A percentile compares a stretch with the other conserved stretches of the same genome.
Conservation (phyloP, 1,140 invertebrate species). For the Drosophila nigrodunni region DNA sequence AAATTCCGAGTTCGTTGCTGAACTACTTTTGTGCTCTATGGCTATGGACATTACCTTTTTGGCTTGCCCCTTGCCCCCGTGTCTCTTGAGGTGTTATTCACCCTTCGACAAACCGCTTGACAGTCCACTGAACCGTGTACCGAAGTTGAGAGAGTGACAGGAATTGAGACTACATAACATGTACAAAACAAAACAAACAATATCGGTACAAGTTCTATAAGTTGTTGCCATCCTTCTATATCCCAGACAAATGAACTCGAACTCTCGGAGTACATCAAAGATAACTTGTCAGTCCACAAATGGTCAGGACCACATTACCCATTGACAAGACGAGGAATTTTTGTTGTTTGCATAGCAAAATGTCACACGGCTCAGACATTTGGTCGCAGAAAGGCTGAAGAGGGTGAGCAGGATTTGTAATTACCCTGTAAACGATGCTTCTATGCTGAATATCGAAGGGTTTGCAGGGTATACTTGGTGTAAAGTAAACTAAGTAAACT, state of each 20-base stretch:
- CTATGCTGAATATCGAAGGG: no score
- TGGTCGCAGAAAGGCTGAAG: no score
- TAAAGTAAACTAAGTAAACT: background rate
- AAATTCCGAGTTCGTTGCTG: background rate
- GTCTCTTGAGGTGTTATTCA: conserved; percentile 32
- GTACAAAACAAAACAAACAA: conserved; percentile 50
- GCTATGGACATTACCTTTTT: conserved; percentile 17
- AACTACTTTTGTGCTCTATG: conserved; percentile 10
- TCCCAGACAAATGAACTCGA: conserved; percentile 43
- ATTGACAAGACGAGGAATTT: conserved; percentile 10
- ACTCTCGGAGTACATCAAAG: conserved; percentile 57
- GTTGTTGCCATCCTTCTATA: conserved; percentile 19
- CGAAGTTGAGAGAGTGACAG: conserved; percentile 49
- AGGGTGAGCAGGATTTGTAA: no score
- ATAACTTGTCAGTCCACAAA: conserved; percentile 56
- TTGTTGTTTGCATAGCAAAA: conserved; percentile 43
- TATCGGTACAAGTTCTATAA: conserved; percentile 40
- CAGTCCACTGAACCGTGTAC: conserved; percentile 54
- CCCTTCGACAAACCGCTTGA: conserved; percentile 39
- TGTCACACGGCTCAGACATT: conserved; percentile 27
- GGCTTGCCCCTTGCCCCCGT: conserved; percentile 1
- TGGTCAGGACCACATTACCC: conserved; percentile 33
- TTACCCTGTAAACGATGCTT: no score
- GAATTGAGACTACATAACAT: conserved; percentile 25
- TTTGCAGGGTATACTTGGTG: background rate